These are phyloP conservation scores for Calidris pygmaea DNA, from an alignment of 2,113 vertebrate species.

Conservation along the genomic window DNA sequence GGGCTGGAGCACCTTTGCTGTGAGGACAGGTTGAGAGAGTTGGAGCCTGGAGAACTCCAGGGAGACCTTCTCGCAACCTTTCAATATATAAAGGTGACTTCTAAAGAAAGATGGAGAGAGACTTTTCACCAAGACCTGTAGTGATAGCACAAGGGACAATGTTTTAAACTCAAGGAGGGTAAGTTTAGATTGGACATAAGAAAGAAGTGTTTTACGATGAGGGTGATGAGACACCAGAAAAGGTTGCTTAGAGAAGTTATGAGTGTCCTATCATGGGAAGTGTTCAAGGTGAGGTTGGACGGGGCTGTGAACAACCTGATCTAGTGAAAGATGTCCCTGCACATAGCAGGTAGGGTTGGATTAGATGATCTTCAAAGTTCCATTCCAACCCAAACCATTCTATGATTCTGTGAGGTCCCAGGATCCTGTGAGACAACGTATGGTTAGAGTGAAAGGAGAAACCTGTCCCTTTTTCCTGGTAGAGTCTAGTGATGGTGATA, in stretches of 20 bases:
- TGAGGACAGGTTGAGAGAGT: not conserved
- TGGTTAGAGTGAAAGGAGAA: not conserved
- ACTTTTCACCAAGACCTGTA: no score
- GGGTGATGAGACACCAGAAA: rapidly evolving
- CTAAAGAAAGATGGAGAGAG: no score
- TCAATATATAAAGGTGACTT: rapidly evolving
- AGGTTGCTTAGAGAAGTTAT: not conserved
- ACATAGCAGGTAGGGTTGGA: no score
- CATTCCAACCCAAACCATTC: not conserved
- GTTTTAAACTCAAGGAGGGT: not conserved
- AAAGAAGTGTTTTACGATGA: rapidly evolving
- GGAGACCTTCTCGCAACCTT: not conserved
- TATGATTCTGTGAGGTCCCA: not conserved
- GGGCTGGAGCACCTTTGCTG: not conserved
- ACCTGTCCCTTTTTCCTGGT: not conserved
- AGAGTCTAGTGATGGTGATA: not conserved
- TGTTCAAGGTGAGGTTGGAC: not conserved
- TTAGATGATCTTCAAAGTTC: not conserved
- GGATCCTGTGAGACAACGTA: not conserved
- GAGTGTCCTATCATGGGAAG: rapidly evolving
- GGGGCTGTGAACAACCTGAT: rapidly evolving
- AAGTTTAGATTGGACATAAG: rapidly evolving
- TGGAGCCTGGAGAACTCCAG: not conserved
- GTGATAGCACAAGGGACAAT: no score
- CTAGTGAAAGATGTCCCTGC: not conserved